These are phyloP conservation scores for Labroides dimidiatus DNA, from an alignment of 2,797 vertebrate species.

Conservation along the genomic window DNA sequence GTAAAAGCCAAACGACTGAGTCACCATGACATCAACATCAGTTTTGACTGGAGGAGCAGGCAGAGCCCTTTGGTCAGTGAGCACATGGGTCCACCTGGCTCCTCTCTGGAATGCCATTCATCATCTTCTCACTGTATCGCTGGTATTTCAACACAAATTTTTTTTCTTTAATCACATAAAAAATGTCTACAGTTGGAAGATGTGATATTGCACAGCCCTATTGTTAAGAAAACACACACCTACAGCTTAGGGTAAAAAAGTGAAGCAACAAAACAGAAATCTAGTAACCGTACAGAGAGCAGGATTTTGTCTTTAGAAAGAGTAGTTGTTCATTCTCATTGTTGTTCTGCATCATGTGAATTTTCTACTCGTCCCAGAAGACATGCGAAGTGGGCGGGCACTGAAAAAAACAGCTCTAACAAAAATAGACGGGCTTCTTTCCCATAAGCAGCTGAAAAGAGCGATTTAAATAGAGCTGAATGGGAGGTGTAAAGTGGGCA, in stretches of 20 bases:
- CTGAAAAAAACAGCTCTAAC: conserved; percentile 30
- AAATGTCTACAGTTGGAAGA: too few relatives aligned
- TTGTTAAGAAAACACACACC: not conserved
- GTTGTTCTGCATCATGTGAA: conserved; percentile 1
- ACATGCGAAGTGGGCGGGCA: conserved; percentile 53
- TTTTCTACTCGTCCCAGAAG: conserved; percentile 28
- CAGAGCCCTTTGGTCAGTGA: too few relatives aligned
- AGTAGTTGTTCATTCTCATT: not conserved
- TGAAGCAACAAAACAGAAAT: not conserved
- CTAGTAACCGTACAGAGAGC: too few relatives aligned
- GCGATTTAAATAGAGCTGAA: conserved; percentile 66
- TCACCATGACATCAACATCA: too few relatives aligned
- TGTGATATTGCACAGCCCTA: not conserved
- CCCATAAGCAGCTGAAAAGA: conserved; percentile 60
- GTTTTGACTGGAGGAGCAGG: too few relatives aligned
- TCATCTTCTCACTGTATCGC: too few relatives aligned
- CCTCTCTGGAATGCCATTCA: too few relatives aligned
- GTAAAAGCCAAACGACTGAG: too few relatives aligned
- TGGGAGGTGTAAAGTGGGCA: conserved; percentile 78
- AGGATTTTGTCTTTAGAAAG: not conserved
- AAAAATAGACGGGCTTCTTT: conserved; percentile 50
- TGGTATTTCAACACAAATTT: too few relatives aligned
- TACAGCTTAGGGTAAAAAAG: not conserved
- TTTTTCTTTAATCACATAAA: too few relatives aligned
- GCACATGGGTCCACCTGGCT: too few relatives aligned